A percentile compares a stretch with the other conserved stretches of the same genome.
These are phyloP conservation scores for Hormaphis cornu DNA, from an alignment of 1,140 invertebrate genomes.

Conservation along the genomic window DNA sequence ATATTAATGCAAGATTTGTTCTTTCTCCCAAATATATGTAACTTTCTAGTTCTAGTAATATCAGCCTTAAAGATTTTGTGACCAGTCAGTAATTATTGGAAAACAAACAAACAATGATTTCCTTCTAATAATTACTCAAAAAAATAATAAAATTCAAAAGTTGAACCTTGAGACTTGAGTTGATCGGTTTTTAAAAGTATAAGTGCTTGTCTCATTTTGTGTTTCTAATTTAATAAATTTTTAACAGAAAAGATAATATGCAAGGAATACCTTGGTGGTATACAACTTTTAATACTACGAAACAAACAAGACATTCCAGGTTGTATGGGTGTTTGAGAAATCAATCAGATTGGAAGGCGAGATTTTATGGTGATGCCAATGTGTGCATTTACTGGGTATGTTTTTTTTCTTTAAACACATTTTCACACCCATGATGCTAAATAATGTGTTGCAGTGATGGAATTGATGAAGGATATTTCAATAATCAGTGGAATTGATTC, in stretches of 20 bases:
- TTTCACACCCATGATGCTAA: conserved; percentile 36
- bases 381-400: conserved; percentile 79
- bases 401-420: not conserved
- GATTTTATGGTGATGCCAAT: conserved; percentile 92
- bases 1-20: too few species aligned
- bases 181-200: not conserved
- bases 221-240: conserved; percentile 39
- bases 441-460: conserved; percentile 65
- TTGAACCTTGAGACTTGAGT: not conserved
- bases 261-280: conserved; percentile 75
- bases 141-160: too few species aligned
- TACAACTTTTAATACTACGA: conserved; percentile 83
- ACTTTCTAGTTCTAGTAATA: too few species aligned
- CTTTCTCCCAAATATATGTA: too few species aligned
- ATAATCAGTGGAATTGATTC: conserved; percentile 89
- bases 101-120: too few species aligned
- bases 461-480: conserved; percentile 87
- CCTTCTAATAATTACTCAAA: too few species aligned
- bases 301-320: conserved; percentile 97
- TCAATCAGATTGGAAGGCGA: conserved; percentile 82
- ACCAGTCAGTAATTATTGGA: too few species aligned
- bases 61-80: too few species aligned
- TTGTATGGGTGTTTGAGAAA: conserved; percentile 85
- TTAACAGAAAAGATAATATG: conserved; percentile 88
- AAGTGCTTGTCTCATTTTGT: not conserved